A percentile compares a stretch with the other conserved stretches of the same genome.
These are phyloP conservation scores for Penaeus monodon DNA, from an alignment of 2,888 invertebrate genomes.

Conservation along the genomic window DNA sequence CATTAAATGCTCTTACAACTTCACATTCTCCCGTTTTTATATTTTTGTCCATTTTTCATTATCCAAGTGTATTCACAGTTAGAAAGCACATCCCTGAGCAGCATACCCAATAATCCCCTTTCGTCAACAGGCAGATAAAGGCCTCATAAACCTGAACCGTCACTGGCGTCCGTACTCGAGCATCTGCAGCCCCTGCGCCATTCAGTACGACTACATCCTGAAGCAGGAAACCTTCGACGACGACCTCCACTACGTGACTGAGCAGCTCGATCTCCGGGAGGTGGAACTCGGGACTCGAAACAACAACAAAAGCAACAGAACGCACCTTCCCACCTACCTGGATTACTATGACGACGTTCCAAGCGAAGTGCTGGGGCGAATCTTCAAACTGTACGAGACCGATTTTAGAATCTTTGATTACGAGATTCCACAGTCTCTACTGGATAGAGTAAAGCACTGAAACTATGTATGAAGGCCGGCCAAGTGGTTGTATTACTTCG, in stretches of 20 bases:
- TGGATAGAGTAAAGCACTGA: background rate
- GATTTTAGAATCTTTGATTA: conserved; percentile 11
- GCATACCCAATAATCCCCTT: background rate
- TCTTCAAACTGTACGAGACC: background rate
- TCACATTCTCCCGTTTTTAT: too few relatives aligned
- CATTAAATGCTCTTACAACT: background rate
- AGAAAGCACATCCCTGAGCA: too few relatives aligned
- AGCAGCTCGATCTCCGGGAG: background rate
- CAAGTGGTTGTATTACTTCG: background rate
- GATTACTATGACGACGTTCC: background rate
- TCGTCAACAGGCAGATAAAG: background rate
- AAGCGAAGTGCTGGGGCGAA: background rate
- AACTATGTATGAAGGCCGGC: background rate
- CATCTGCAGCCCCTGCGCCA: conserved; percentile 5
- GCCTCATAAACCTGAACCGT: background rate
- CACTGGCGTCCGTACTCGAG: conserved; percentile 11
- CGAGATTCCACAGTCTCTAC: background rate
- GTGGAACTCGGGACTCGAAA: background rate
- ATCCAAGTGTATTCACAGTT: too few relatives aligned
- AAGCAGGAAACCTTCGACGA: conserved; percentile 22
- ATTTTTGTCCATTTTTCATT: too few relatives aligned
- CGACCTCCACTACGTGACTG: conserved; percentile 3
- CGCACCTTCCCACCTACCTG: background rate
- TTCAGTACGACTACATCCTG: conserved; percentile 10
- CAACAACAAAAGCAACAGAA: background rate